Base-by-base conservation (phyloP, 2,113 vertebrate genomes). In the Psettodes erumei region DNA sequence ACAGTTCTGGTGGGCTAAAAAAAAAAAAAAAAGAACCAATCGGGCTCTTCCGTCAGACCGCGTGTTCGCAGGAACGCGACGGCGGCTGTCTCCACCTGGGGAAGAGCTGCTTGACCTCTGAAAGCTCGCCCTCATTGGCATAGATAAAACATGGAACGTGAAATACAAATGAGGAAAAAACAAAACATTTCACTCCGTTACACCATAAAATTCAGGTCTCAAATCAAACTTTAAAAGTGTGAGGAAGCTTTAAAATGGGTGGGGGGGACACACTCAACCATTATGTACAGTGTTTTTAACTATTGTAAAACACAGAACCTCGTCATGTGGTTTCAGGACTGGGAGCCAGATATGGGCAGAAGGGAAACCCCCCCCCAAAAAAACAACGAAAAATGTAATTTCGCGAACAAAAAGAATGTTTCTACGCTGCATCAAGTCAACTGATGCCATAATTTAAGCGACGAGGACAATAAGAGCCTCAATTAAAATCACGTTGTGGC, bases 371-470 rank as follows among this genome's bases (percentile, higher is more conserved):
- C 30, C 38, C 19, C 19, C 8, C 6, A 30, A 43, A 75, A 56
- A 82, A 23, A 68, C 45, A 64, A 67, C 61, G 10, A 62, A 79
- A 71, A 77, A 13, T 8, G 43, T 13, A 45, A 50, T 50, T n/a
- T 62, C 21, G 60, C 19, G 77, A 64, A 77, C 1, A 21, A 33
- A n/a, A 70, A 71, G 6, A 62, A 72, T 38, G 67, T 59, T 70
- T 77, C 58, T 71, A 55, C 21, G 70, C 74, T 77, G 84, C 48
- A 92, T 94, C 92, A 94, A 92, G 68, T 94, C 94, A 95, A 95
- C 92, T 93, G 93, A 94, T 90, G 74, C 83, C 90, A 82, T 87
- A 85, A 85, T 73, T 93, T 92, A 89, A 84, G 81, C 84, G 83
- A 85, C 25, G 90, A 56, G 77, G 68, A 84, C 40, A 81, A 59